Evolutionary conservation across 2,797 vertebrate species (phyloP).

Genomic region (Urophycis tenuis): DNA sequence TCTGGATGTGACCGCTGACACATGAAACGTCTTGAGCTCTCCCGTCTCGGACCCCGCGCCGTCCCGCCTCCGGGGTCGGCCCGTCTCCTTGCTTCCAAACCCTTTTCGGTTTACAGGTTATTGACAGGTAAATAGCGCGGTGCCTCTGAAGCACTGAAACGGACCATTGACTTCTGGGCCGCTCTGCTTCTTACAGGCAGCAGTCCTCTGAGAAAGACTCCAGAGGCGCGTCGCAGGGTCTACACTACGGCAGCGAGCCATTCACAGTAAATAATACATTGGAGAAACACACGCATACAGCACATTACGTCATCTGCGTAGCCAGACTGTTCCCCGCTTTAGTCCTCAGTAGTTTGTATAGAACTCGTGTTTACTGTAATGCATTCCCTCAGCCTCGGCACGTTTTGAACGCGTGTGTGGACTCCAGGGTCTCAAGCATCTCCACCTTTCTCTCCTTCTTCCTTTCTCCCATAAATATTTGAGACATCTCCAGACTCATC

Average conservation of each 20-base stretch:
- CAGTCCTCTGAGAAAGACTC: neutral
- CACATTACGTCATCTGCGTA: neutral
- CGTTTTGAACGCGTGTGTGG: neutral
- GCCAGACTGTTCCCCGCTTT: neutral
- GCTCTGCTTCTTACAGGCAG: neutral
- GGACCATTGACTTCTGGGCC: neutral
- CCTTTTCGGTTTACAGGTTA: neutral
- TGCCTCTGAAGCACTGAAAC: neutral
- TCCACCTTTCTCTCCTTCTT: neutral
- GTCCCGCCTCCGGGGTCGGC: too few relatives aligned
- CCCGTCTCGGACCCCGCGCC: too few relatives aligned
- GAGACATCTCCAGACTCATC: neutral
- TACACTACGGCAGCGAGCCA: neutral
- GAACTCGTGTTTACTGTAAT: neutral
- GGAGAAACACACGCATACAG: neutral
- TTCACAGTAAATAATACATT: neutral
- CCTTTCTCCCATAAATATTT: neutral
- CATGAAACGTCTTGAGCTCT: neutral
- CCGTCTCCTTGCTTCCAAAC: neutral
- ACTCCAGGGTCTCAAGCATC: neutral
- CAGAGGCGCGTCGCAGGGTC: neutral
- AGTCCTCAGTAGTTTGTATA: neutral
- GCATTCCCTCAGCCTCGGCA: neutral
- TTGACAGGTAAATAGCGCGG: neutral
- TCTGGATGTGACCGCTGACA: too few relatives aligned